Conservation (phyloP, 2,113 vertebrate genomes). For the Cryptomyrus ogoouensis region DNA sequence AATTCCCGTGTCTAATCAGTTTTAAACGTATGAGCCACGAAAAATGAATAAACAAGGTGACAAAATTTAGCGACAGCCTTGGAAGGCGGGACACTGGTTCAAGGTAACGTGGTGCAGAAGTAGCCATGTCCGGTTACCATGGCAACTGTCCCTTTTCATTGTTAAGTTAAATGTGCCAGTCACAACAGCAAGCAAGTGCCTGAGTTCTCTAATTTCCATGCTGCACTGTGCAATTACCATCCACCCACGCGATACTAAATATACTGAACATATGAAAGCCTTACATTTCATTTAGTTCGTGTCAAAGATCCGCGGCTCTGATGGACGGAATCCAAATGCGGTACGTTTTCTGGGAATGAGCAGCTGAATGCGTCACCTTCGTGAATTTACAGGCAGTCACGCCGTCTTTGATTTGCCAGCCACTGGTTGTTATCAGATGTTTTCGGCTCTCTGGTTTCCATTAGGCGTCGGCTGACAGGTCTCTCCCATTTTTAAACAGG, state of each 20-base stretch:
- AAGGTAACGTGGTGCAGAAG: slow-evolving; percentile 12
- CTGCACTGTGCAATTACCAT: slow-evolving; percentile 55
- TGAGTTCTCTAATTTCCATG: slow-evolving; percentile 36
- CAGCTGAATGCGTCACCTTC: background rate
- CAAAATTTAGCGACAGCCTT: background rate
- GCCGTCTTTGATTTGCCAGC: background rate
- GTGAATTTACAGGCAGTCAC: background rate
- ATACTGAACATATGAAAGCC: slow-evolving; percentile 34
- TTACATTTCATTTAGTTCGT: slow-evolving; percentile 3
- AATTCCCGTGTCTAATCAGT: slow-evolving; percentile 20
- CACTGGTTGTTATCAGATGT: no score
- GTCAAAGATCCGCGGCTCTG: background rate
- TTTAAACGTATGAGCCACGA: slow-evolving; percentile 33
- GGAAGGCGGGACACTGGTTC: background rate
- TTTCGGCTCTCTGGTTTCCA: background rate
- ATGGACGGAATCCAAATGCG: background rate
- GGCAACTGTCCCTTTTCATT: slow-evolving; percentile 42
- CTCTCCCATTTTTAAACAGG: background rate
- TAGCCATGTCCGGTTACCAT: slow-evolving; percentile 55
- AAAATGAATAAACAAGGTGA: slow-evolving; percentile 10
- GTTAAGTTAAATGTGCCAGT: slow-evolving; percentile 47
- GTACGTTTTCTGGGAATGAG: background rate
- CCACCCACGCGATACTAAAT: slow-evolving; percentile 57
- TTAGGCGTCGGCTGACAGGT: background rate
- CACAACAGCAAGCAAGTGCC: slow-evolving; percentile 38